Evolutionary conservation across 1,140 invertebrate genomes (phyloP).

Genomic region (Leguminivora glycinivorella): DNA sequence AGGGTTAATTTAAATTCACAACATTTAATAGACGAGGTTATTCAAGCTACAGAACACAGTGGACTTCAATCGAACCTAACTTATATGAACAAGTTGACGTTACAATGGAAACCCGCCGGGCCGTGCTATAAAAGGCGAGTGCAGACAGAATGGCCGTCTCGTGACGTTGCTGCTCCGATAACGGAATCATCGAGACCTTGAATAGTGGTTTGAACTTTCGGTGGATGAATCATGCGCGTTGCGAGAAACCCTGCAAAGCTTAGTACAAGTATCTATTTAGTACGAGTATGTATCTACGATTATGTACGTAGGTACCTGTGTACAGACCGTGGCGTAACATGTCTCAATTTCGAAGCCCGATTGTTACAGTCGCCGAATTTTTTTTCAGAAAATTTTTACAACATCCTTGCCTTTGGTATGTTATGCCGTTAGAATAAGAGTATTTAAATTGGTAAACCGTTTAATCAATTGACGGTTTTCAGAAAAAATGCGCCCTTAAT

Average conservation of each 20-base stretch:
- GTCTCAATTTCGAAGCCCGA: too few relatives aligned
- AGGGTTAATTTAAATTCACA: slow-evolving; percentile 12
- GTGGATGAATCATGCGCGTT: slow-evolving; percentile 37
- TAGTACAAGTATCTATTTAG: too few relatives aligned
- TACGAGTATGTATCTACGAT: background rate
- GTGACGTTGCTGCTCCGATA: slow-evolving; percentile 68
- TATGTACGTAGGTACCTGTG: too few relatives aligned
- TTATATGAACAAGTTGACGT: slow-evolving; percentile 26
- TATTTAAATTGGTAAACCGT: too few relatives aligned
- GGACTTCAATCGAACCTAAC: slow-evolving; percentile 26
- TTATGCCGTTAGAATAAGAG: too few relatives aligned
- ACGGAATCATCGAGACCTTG: slow-evolving; percentile 67
- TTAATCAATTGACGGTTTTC: too few relatives aligned
- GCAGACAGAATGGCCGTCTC: slow-evolving; percentile 44
- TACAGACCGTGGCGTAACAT: too few relatives aligned
- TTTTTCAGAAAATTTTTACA: too few relatives aligned
- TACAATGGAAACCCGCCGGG: slow-evolving; percentile 38
- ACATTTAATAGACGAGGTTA: slow-evolving; percentile 27
- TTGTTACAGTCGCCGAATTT: too few relatives aligned
- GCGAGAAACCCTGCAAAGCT: slow-evolving; percentile 34
- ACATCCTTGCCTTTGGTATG: too few relatives aligned
- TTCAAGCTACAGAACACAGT: slow-evolving; percentile 22
- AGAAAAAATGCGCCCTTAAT: too few relatives aligned
- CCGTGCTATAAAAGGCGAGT: slow-evolving; percentile 32
- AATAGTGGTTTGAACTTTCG: slow-evolving; percentile 53